Evolutionary conservation across 2,888 invertebrate genomes (phyloP).

Genomic region (Tenodera sinensis): DNA sequence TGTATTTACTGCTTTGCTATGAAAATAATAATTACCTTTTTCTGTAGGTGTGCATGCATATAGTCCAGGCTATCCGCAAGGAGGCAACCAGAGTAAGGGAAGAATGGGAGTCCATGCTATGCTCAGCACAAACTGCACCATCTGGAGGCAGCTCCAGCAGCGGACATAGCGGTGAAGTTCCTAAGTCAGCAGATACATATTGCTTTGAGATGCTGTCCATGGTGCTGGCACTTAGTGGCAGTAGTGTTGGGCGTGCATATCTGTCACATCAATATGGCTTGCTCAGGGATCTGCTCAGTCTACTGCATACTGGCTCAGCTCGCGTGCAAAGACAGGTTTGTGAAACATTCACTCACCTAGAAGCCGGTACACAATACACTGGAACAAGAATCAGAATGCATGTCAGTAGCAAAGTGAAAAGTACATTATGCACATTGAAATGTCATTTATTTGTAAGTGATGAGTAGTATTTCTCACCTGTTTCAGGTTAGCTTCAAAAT

Average conservation of each 20-base stretch:
- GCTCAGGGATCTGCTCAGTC: constrained; percentile 75
- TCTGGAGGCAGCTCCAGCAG: constrained; percentile 18
- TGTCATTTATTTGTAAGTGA: no score
- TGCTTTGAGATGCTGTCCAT: constrained; percentile 97
- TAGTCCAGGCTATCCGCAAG: constrained; percentile 84
- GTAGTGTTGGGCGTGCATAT: constrained; percentile 84
- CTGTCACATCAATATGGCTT: constrained; percentile 85
- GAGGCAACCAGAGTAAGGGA: constrained; percentile 83
- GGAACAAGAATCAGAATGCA: no score
- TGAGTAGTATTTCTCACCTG: no score
- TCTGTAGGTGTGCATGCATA: constrained; percentile 77
- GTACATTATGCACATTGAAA: no score
- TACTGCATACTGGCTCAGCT: constrained; percentile 91
- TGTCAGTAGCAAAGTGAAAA: no score
- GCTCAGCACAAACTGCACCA: constrained; percentile 41
- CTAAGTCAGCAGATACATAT: constrained; percentile 75
- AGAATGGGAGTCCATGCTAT: constrained; percentile 80
- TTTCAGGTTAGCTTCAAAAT: no score
- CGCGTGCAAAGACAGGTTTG: constrained; percentile 90
- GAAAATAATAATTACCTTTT: neutral
- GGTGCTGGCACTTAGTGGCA: constrained; percentile 90
- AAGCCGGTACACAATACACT: no score
- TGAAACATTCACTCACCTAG: no score
- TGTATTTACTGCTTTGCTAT: neutral
- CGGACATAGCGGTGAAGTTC: constrained; percentile 25